phyloP scores from a whole-genome alignment of 64 coral and sea anemone species.

The Dendronephthya gigantea region DNA sequence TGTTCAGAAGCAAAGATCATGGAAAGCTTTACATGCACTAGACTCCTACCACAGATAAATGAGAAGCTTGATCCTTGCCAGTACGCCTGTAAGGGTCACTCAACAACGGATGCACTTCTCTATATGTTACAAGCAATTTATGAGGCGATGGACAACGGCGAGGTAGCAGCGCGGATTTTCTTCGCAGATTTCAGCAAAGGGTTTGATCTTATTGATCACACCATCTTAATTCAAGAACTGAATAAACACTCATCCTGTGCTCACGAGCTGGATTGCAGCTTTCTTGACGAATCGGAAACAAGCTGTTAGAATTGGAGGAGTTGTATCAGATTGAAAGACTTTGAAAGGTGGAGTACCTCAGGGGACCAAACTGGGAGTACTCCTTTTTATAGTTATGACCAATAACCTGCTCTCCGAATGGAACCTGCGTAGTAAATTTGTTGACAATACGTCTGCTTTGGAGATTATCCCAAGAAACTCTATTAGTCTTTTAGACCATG shows the following conservation, averaged over 20 bases:
- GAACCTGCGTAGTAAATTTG: too few relatives aligned
- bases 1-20: background rate
- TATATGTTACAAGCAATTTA: constrained; percentile 12
- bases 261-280: background rate
- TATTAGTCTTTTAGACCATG: too few relatives aligned
- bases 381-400: too few relatives aligned
- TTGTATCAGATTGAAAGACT: too few relatives aligned
- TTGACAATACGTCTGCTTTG: too few relatives aligned
- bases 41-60: background rate
- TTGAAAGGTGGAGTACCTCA: too few relatives aligned
- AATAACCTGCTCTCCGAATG: too few relatives aligned
- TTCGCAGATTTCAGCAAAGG: background rate
- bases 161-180: background rate
- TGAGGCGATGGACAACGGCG: background rate
- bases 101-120: background rate
- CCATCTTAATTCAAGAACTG: background rate
- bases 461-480: too few relatives aligned
- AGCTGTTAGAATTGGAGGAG: too few relatives aligned
- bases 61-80: background rate
- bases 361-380: too few relatives aligned
- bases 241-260: background rate
- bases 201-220: constrained; percentile 6
- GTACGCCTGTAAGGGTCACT: background rate
- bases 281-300: too few relatives aligned
- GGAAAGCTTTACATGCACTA: background rate